Conservation (phyloP, 2,113 vertebrate species). For the rat (Rattus norvegicus) region GRCr8 NC_086036.1:4819501-4820000, state of each 20-base stretch:
- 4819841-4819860: background rate
- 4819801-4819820: background rate
- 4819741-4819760: background rate
- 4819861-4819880: background rate
- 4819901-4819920: background rate
- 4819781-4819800: background rate
- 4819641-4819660: background rate
- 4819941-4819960: background rate
- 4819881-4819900: background rate
- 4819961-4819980: background rate
- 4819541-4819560: background rate
- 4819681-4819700: fast-evolving
- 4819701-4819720: background rate
- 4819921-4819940: background rate
- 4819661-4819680: background rate
- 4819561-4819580: background rate
- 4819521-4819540: background rate
- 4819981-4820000: background rate
- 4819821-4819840: background rate
- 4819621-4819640: background rate
- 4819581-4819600: background rate
- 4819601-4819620: background rate
- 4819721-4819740: background rate
- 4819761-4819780: background rate
- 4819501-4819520: background rate